phyloP scores from a whole-genome alignment of 2,888 invertebrate species.

The Drosophila melanosoma region DNA sequence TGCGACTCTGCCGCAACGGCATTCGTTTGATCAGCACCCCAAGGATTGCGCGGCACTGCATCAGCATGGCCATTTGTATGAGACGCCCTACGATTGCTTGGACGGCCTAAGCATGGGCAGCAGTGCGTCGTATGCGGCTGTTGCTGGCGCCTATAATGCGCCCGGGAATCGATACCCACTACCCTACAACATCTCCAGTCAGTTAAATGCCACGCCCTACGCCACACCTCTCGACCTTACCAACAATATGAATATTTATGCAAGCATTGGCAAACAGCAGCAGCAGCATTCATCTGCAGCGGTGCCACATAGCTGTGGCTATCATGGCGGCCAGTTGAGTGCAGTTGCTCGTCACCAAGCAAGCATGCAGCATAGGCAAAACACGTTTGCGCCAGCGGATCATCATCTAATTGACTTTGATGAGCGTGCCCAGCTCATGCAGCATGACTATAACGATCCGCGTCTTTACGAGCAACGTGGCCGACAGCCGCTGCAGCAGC shows the following conservation, averaged over 20 bases:
- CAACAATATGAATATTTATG: constrained; percentile 62
- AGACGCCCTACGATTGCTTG: constrained; percentile 83
- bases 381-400: constrained; percentile 78
- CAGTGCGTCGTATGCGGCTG: constrained; percentile 79
- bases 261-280: constrained; percentile 63
- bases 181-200: constrained; percentile 84
- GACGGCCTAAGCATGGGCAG: constrained; percentile 81
- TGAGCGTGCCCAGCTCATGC: constrained; percentile 78
- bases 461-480: constrained; percentile 57
- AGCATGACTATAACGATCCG: constrained; percentile 75
- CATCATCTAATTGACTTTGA: constrained; percentile 83
- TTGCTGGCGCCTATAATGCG: constrained; percentile 82
- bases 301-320: constrained; percentile 70
- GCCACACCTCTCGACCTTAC: constrained; percentile 64
- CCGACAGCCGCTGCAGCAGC: constrained; percentile 13
- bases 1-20: constrained; percentile 80
- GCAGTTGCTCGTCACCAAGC: constrained; percentile 21
- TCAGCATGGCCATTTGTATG: constrained; percentile 74
- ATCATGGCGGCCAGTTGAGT: constrained; percentile 46
- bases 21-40: constrained; percentile 85
- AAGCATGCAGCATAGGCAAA: constrained; percentile 72
- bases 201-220: constrained; percentile 77
- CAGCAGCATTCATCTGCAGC: constrained; percentile 18
- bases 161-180: constrained; percentile 84
- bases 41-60: constrained; percentile 62